Base-by-base conservation (phyloP, 2,888 invertebrate genomes). In the Eupithecia insigniata region DNA sequence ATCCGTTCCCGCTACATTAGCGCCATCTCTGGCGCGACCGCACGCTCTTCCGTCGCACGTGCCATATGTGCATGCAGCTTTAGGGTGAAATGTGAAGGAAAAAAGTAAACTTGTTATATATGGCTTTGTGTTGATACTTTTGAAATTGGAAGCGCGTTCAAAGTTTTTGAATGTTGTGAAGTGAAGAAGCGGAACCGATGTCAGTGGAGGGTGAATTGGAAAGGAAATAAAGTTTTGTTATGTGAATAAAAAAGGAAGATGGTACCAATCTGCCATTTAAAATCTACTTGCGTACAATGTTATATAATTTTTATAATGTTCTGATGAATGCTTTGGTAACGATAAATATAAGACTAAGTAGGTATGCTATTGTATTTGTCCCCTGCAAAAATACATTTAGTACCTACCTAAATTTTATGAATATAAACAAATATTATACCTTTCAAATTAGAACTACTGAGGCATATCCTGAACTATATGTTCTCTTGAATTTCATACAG, bases 1-100 rank as follows among this genome's bases (percentile, higher is more conserved):
- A 71, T 74, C 75, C 75, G 75, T 71, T 72, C 66, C 36, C 72
- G 75, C 61, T 61, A 72, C 72, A 75, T 75, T 75, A 70, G 75
- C 66, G 72, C 66, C 68, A 69, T 75, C 72, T 75, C 74, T 74
- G 69, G 36, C 74, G 64, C 30, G 67, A 72, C 72, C 69, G 72
- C 69, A 34, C 51, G 66, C 62, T 68, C 72, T 75, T 74, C 74
- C 74, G 69, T 58, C 72, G 75, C 75, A 72, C 75, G 75, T 72
- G 75, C 72, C 75, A 72, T 72, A 75, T 75, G 75, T 72, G 72
- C 70, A 61, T 51, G 70, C 66, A 62, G 66, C 75, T 70, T 75
- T 75, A 75, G 61, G 71, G 74, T 69, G 64, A 71, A 61, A 62
- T 61, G 61, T 60, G 39, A n/a, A 70, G 68, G 55, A 71, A 66